These are phyloP conservation scores for Corythornis vintsioides DNA, from an alignment of 2,113 vertebrate species.

Conservation along the genomic window DNA sequence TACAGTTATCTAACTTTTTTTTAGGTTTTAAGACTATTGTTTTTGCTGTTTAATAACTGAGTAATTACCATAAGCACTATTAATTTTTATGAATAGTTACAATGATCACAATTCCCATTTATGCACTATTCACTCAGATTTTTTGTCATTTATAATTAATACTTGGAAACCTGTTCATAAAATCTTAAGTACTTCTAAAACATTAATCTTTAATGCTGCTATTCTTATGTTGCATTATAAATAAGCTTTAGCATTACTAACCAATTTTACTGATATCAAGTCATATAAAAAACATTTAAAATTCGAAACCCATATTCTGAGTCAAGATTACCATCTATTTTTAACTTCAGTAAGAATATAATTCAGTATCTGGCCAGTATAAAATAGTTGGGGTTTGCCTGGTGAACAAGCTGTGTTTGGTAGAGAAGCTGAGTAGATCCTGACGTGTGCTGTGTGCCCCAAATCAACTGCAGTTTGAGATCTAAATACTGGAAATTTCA, in stretches of 20 bases:
- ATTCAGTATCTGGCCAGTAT: not conserved
- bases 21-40: not conserved
- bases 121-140: not conserved
- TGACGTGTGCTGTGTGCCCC: not conserved
- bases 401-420: not conserved
- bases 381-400: not conserved
- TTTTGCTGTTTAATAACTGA: not conserved
- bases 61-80: not conserved
- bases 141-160: constrained; percentile 16
- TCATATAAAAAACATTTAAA: not conserved
- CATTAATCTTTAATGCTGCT: not conserved
- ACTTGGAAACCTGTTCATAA: not conserved
- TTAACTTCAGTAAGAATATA: not conserved
- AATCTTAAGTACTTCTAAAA: not conserved
- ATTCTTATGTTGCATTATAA: not conserved
- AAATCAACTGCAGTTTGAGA: not conserved
- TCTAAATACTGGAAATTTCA: not conserved
- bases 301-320: not conserved
- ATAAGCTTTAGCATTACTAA: not conserved
- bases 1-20: not conserved
- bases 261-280: not conserved
- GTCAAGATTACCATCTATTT: not conserved
- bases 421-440: not conserved
- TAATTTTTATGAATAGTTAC: constrained; percentile 2
- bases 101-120: not conserved